A percentile compares a stretch with the other conserved stretches of the same genome.
Conservation (phyloP, 2,113 vertebrate genomes). For the Toxostoma redivivum region DNA sequence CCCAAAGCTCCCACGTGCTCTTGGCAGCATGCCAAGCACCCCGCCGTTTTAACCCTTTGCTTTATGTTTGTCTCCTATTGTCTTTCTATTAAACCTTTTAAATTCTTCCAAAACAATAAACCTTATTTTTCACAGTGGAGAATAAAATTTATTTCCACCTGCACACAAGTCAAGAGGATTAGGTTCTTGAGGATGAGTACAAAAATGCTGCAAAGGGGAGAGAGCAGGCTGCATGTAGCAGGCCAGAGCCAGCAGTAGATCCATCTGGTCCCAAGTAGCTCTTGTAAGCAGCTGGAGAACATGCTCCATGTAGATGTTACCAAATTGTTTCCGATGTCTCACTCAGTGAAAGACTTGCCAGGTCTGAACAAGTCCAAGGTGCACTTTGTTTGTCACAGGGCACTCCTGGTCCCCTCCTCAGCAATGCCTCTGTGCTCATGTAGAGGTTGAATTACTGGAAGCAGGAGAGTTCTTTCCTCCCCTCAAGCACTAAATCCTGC, state of each 20-base stretch:
- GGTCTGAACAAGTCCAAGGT: not conserved
- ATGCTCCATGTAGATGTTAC: not conserved
- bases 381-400: not conserved
- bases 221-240: not conserved
- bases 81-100: too few species aligned
- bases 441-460: not conserved
- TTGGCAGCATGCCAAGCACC: too few species aligned
- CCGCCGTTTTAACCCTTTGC: too few species aligned
- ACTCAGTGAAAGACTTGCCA: not conserved
- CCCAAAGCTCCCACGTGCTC: too few species aligned
- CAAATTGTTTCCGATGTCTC: not conserved
- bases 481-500: not conserved
- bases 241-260: not conserved
- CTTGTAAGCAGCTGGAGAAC: not conserved
- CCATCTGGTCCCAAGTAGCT: not conserved
- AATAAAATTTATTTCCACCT: not conserved
- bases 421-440: accelerated
- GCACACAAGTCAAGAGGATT: not conserved
- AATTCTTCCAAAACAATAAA: too few species aligned
- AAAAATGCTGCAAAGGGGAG: not conserved
- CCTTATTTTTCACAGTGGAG: too few species aligned
- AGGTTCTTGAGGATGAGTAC: not conserved
- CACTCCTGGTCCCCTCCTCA: not conserved
- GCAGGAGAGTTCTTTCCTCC: not conserved
- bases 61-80: too few species aligned